Base-by-base conservation (phyloP, 2,888 invertebrate genomes). In the Kryphioiulus occultus region DNA sequence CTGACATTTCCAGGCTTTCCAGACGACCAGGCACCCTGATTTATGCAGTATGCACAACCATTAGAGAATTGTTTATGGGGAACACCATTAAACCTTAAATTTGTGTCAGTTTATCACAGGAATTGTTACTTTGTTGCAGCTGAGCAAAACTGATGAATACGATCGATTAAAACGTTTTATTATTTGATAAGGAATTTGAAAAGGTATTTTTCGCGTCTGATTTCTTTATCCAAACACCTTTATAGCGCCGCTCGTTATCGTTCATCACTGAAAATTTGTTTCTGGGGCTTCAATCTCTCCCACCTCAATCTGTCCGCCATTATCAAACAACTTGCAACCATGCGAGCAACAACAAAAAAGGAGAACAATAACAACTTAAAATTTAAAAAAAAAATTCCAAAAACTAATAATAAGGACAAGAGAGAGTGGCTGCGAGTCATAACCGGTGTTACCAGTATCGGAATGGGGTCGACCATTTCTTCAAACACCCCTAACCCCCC, bases 361-460 rank as follows among this genome's bases (percentile, higher is more conserved):
- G 68, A 68, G 68, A 68, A 68, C 68, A 68, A 68, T 68, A 68
- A 68, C 68, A 26, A 26, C 22, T 68, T 22, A 68, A 68, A 68
- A 22, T 59, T n/a, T 9, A 59, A 59, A 59, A 59, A 59, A 59
- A 59, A 59, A 59, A 12, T 26, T 68, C 26, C 0, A 68, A 68
- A 68, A 68, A 68, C 68, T 68, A 68, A 68, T 68, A 68, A 68
- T 68, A 68, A 68, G 68, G 68, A 68, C 68, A 68, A 26, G 68
- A 59, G 59, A 59, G 59, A 59, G 68, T 68, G 22, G 68, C 26
- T 26, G 26, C 68, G 68, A 68, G 68, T 68, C 68, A 68, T 68
- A 68, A 68, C 68, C 68, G 68, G 68, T 68, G 68, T 68, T 68
- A 68, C 68, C 68, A 68, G 68, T 68, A 68, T 68, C 68, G 68